Percentiles rank a stretch among this genome's conserved stretches.
Conservation (phyloP, 2,797 vertebrate species). For the Acipenser ruthenus region DNA sequence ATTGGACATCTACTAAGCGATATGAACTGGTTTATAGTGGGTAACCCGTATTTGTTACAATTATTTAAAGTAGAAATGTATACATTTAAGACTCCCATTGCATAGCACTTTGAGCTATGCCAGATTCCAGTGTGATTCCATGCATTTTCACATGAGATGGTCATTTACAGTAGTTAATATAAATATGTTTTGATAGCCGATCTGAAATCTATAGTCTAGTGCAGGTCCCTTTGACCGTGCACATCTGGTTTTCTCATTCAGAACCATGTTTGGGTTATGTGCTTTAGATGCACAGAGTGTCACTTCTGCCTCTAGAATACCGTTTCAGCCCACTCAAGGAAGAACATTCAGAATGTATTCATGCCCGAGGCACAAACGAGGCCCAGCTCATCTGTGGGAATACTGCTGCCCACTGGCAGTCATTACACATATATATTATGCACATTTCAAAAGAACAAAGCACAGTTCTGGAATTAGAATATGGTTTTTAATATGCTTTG, state of each 20-base stretch:
- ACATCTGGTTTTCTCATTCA: background rate
- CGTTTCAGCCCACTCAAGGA: background rate
- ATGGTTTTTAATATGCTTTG: background rate
- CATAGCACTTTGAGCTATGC: too few relatives aligned
- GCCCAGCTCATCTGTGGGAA: conserved; percentile 3
- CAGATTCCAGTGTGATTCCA: too few relatives aligned
- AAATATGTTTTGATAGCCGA: too few relatives aligned
- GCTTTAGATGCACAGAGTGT: background rate
- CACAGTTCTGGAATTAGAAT: background rate
- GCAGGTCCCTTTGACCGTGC: too few relatives aligned
- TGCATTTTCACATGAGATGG: too few relatives aligned
- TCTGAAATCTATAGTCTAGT: too few relatives aligned
- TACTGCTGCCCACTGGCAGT: conserved; percentile 1
- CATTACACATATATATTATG: background rate
- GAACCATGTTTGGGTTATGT: background rate
- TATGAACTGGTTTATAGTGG: too few relatives aligned
- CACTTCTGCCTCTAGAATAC: background rate
- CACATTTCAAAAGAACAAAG: background rate
- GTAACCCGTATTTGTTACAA: too few relatives aligned
- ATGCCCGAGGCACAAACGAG: background rate
- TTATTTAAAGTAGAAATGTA: too few relatives aligned
- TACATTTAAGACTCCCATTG: too few relatives aligned
- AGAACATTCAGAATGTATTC: conserved; percentile 1
- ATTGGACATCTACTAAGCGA: too few relatives aligned
- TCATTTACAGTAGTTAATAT: too few relatives aligned